Conservation (phyloP, 2,113 vertebrate species). For the Gymnorhina tibicen region DNA sequence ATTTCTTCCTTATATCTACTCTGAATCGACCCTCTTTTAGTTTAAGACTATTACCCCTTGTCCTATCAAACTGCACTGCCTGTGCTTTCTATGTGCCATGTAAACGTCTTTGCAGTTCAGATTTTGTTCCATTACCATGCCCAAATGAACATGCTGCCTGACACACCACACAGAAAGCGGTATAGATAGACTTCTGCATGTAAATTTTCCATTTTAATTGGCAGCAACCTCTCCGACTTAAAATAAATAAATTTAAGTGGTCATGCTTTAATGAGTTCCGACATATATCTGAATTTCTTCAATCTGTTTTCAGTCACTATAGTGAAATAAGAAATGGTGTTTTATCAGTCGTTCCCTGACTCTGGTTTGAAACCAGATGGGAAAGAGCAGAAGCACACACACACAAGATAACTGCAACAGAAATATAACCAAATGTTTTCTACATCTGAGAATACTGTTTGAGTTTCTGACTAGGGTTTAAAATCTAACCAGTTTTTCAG, state of each 20-base stretch:
- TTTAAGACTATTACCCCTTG: not conserved
- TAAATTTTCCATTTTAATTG: constrained; percentile 53
- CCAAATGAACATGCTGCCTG: not conserved
- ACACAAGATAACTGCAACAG: constrained; percentile 45
- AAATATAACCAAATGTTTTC: constrained; percentile 67
- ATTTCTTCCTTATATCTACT: not conserved
- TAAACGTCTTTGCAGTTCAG: not conserved
- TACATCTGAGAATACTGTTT: constrained; percentile 13
- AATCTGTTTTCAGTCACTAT: constrained; percentile 62
- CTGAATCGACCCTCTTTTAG: not conserved
- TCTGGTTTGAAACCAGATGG: constrained; percentile 58
- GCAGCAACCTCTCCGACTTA: not conserved
- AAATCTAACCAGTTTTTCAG: constrained; percentile 49
- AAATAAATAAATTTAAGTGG: constrained; percentile 56
- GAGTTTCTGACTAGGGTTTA: not conserved
- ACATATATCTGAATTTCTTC: constrained; percentile 57
- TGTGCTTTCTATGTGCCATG: not conserved
- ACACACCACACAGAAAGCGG: not conserved
- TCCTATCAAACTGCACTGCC: not conserved
- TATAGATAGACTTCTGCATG: not conserved
- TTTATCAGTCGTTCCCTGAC: constrained; percentile 36
- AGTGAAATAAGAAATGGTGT: constrained; percentile 47
- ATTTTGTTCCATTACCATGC: not conserved
- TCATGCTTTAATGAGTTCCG: constrained; percentile 40
- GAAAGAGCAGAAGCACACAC: constrained; percentile 44